These are phyloP conservation scores for Sycobia sp. DNA, from an alignment of 1,140 invertebrate species.

Conservation along the genomic window DNA sequence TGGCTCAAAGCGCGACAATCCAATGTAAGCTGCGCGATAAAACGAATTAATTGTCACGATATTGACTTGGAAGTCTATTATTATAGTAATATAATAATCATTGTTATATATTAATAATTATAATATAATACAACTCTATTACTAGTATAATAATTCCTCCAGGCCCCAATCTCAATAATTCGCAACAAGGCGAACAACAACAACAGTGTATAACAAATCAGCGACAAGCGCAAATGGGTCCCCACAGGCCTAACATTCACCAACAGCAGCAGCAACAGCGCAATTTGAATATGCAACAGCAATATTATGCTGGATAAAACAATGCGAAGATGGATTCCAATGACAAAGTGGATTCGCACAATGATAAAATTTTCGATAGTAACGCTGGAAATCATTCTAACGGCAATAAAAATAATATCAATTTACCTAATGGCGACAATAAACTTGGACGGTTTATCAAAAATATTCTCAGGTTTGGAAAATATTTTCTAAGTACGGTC, in stretches of 20 bases:
- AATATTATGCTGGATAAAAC: slow-evolving; percentile 59
- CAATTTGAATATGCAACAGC: slow-evolving; percentile 59
- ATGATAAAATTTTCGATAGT: slow-evolving; percentile 67
- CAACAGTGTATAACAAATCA: slow-evolving; percentile 49
- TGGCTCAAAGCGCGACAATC: too few relatives aligned
- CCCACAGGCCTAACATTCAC: slow-evolving; percentile 58
- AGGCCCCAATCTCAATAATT: slow-evolving; percentile 60
- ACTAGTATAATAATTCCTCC: too few relatives aligned
- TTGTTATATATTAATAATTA: too few relatives aligned
- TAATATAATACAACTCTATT: too few relatives aligned
- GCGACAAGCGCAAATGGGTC: slow-evolving; percentile 55
- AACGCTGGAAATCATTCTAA: slow-evolving; percentile 61
- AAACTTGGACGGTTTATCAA: slow-evolving; percentile 57
- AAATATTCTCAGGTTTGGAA: slow-evolving; percentile 17
- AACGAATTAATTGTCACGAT: too few relatives aligned
- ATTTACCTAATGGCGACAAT: slow-evolving; percentile 57
- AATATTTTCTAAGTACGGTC: slow-evolving; percentile 25
- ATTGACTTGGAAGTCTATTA: too few relatives aligned
- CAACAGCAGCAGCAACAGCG: slow-evolving; percentile 57
- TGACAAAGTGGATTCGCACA: slow-evolving; percentile 72
- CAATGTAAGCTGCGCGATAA: too few relatives aligned
- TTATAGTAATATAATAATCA: too few relatives aligned
- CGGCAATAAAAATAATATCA: slow-evolving; percentile 54
- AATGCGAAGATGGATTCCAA: slow-evolving; percentile 59
- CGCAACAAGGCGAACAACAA: slow-evolving; percentile 53